Conservation (phyloP, 1,140 invertebrate genomes). For the Schlechtendalia chinensis region DNA sequence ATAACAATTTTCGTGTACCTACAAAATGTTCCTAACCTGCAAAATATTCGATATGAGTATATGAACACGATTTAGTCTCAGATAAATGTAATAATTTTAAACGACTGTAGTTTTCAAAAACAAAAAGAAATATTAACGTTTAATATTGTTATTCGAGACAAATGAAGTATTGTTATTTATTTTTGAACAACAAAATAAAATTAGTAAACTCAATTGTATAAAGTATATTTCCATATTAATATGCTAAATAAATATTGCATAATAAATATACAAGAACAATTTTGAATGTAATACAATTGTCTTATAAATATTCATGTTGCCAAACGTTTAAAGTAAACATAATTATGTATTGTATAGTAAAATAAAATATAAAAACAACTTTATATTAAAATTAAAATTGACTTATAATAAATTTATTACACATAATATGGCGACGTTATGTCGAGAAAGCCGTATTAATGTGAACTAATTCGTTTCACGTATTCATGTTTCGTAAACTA, state of each 20-base stretch:
- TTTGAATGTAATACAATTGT: neutral
- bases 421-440: neutral
- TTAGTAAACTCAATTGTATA: no score
- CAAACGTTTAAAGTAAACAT: neutral
- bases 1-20: no score
- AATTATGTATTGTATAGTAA: neutral
- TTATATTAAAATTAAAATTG: neutral
- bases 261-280: neutral
- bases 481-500: neutral
- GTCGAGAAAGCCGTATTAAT: neutral
- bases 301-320: slow-evolving; percentile 3
- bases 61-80: no score
- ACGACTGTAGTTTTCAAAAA: no score
- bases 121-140: neutral
- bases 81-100: no score
- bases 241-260: neutral
- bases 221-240: no score
- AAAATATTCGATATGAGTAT: no score
- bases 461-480: neutral
- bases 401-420: slow-evolving; percentile 6
- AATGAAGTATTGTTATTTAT: neutral
- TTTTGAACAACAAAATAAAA: no score
- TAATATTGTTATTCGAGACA: neutral
- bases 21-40: no score
- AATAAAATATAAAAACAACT: neutral